phyloP scores from a whole-genome alignment of 2,113 vertebrate genomes.

The Actenoides lindsayi region DNA sequence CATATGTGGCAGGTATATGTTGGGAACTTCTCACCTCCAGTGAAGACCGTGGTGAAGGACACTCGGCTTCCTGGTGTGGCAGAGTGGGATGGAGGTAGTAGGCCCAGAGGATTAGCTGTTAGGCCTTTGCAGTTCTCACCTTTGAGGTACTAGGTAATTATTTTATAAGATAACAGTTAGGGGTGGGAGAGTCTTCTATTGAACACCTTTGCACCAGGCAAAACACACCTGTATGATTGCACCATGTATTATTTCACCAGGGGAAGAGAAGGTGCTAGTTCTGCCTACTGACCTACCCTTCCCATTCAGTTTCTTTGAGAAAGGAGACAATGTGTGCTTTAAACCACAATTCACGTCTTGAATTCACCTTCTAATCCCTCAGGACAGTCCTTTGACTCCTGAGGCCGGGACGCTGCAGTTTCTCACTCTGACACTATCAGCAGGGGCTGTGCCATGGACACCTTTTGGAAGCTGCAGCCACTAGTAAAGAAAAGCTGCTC shows the following conservation, averaged over 20 bases:
- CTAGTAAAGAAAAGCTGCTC: not conserved
- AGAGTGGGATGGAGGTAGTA: not conserved
- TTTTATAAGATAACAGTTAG: not conserved
- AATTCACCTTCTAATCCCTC: not conserved
- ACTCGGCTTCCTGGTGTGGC: not conserved
- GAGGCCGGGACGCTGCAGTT: not conserved
- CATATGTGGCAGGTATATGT: accelerated
- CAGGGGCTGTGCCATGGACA: not conserved
- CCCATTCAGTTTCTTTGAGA: not conserved
- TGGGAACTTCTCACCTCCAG: not conserved
- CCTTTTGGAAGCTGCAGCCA: not conserved
- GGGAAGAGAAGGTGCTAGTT: not conserved
- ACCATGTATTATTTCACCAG: not conserved
- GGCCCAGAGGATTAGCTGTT: not conserved
- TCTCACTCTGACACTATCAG: not conserved
- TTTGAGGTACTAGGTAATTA: not conserved
- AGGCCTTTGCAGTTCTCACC: not conserved
- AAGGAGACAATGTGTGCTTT: not conserved
- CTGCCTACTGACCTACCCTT: not conserved
- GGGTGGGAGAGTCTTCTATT: not conserved
- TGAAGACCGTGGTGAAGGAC: not conserved
- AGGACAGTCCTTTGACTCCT: not conserved
- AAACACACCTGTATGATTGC: not conserved
- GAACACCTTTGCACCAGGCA: not conserved
- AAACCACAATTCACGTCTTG: not conserved